These are phyloP conservation scores for Byasa hedistus DNA, from an alignment of 2,888 invertebrate genomes.

Conservation along the genomic window DNA sequence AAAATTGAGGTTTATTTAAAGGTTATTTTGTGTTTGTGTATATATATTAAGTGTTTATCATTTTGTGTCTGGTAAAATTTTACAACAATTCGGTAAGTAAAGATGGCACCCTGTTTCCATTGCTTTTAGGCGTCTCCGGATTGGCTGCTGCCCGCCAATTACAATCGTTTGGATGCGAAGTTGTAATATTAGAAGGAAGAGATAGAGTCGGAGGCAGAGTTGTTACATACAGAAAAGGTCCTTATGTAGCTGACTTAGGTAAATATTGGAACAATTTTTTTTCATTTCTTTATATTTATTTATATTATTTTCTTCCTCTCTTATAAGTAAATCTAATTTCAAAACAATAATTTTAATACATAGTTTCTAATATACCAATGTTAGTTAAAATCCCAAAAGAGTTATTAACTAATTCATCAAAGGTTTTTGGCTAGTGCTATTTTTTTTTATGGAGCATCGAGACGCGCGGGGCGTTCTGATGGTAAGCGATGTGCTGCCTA, in stretches of 20 bases:
- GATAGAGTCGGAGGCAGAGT: constrained; percentile 98
- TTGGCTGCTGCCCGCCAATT: constrained; percentile 96
- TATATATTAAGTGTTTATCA: background rate
- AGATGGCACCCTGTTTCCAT: constrained; percentile 34
- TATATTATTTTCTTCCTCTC: too few relatives aligned
- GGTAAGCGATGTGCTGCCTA: too few relatives aligned
- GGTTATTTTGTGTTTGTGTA: background rate
- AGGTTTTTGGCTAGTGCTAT: too few relatives aligned
- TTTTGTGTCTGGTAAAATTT: background rate
- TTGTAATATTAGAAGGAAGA: constrained; percentile 91
- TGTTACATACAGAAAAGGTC: constrained; percentile 95
- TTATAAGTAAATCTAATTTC: too few relatives aligned
- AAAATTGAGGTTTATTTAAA: too few relatives aligned
- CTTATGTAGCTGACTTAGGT: constrained; percentile 86
- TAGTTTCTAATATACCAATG: too few relatives aligned
- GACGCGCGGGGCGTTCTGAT: too few relatives aligned
- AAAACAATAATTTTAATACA: too few relatives aligned
- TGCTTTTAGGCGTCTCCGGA: constrained; percentile 92
- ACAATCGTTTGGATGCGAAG: constrained; percentile 97
- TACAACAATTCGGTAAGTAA: background rate
- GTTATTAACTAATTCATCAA: too few relatives aligned
- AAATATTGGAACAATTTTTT: constrained; percentile 15
- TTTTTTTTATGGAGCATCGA: too few relatives aligned
- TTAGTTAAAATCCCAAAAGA: too few relatives aligned
- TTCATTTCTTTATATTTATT: too few relatives aligned